Evolutionary conservation across 2,797 vertebrate genomes (phyloP), one percentile per base, ranked within the genome.

Genomic region (Calcarius lapponicus): DNA sequence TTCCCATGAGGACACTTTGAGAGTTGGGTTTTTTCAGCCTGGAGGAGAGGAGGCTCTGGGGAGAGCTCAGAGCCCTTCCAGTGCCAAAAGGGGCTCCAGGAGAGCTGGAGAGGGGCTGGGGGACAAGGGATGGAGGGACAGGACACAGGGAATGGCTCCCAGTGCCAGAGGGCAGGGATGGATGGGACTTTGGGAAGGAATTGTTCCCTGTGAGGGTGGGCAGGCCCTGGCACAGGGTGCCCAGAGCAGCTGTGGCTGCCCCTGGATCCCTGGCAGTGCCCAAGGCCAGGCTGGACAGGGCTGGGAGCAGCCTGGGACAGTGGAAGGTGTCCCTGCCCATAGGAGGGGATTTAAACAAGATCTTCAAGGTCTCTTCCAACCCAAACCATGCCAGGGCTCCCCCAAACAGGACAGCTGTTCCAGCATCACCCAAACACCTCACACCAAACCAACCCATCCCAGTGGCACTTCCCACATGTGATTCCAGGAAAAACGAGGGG

Each of bases 381-480:
- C 9, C 28, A 62, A 24, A 43, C 4, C 32, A n/a, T 21, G 28
- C 22, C 29, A 56, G 54, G 13, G 6, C 25, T 45, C 43, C n/a
- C 26, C 19, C 9, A 38, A 16, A 4, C 2, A 17, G 9, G 5
- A 25, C n/a, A 70, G 36, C 50, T 56, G 12, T 38, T 70, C 48
- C 48, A 70, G 28, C 40, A 25, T 31, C 38, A n/a, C 28, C 43
- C 43, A 57, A 76, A 19, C 32, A 28, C 34, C 66, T 32, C 16
- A 0, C 38, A 42, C 38, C 67, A 57, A 42, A 38, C 14, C 1
- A 5, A 25, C 50, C 61, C 51, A 38, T 7, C 3, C 5, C 51
- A 47, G 36, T 12, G 8, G 29, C 1, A 4, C 25, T 80, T n/a
- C 10, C 3, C 1, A 5, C 48, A 15, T 0, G 0, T 6, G 47